Evolutionary conservation across 35 echinoderm and acorn worm species (phyloP).

Genomic region (Apostichopus parvimensis): DNA sequence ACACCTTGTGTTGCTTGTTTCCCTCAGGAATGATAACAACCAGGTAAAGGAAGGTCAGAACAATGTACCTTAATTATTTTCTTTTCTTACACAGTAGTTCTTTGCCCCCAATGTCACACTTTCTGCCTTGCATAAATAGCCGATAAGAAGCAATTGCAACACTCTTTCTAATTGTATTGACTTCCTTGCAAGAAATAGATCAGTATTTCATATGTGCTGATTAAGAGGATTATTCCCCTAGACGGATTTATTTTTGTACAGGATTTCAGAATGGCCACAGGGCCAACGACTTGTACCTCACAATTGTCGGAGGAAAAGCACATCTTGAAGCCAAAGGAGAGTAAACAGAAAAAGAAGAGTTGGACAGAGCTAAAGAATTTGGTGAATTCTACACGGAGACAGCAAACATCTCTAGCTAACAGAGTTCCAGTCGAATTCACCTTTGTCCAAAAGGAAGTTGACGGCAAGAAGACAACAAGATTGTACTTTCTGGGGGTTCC

Average conservation of each 20-base stretch:
- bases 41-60: no score
- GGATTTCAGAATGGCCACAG: constrained; percentile 70
- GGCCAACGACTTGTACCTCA: constrained; percentile 70
- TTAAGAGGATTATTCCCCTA: no score
- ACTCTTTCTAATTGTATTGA: no score
- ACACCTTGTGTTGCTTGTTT: no score
- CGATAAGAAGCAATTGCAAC: no score
- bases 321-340: constrained; percentile 1
- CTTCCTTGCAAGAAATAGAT: no score
- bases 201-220: no score
- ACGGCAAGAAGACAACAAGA: constrained; percentile 45
- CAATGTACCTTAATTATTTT: no score
- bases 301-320: constrained; percentile 44
- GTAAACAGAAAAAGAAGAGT: constrained; percentile 53
- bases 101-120: no score
- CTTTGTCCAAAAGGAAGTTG: constrained; percentile 67
- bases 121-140: no score
- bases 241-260: neutral
- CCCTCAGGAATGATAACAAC: no score
- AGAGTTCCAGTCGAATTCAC: constrained; percentile 87
- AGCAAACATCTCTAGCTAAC: constrained; percentile 85
- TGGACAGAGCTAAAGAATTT: constrained; percentile 86
- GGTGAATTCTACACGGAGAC: constrained; percentile 83
- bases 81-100: no score
- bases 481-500: constrained; percentile 92